phyloP scores from a whole-genome alignment of 2,797 vertebrate species.

The Cirrhinus mrigala region DNA sequence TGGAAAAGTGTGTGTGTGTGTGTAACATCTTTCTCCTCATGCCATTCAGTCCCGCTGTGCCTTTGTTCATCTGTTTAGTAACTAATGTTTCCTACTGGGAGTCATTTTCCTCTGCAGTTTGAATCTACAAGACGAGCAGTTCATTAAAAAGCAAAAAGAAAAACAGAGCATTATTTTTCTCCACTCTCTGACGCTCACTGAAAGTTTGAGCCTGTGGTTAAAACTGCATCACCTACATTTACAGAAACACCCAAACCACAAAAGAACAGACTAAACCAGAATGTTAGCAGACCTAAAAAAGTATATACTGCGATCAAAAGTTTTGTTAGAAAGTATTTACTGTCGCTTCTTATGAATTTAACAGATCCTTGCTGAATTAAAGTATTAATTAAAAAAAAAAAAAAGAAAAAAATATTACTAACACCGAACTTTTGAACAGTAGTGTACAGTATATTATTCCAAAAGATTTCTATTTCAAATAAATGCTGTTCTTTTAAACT shows the following conservation, averaged over 20 bases:
- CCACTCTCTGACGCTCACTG: not conserved
- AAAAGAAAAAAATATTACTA: no score
- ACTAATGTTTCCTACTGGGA: not conserved
- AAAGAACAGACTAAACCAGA: not conserved
- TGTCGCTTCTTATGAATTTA: not conserved
- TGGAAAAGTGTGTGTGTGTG: not conserved
- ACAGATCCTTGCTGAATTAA: not conserved
- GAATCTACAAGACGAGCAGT: not conserved
- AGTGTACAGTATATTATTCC: no score
- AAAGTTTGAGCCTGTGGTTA: not conserved
- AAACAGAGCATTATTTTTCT: not conserved
- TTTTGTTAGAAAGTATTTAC: not conserved
- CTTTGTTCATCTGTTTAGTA: not conserved
- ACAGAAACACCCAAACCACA: not conserved
- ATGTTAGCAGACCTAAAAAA: not conserved
- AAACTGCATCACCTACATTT: not conserved
- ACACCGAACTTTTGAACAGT: no score
- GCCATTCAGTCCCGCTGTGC: not conserved
- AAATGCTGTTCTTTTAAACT: no score
- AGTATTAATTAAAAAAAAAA: not conserved
- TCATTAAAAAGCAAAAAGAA: not conserved
- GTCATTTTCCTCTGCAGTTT: not conserved
- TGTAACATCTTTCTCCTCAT: not conserved
- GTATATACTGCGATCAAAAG: not conserved
- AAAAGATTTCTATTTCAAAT: no score